phyloP scores from a whole-genome alignment of 92 coral and sea anemone genomes.

The Pocillopora meandrina region DNA sequence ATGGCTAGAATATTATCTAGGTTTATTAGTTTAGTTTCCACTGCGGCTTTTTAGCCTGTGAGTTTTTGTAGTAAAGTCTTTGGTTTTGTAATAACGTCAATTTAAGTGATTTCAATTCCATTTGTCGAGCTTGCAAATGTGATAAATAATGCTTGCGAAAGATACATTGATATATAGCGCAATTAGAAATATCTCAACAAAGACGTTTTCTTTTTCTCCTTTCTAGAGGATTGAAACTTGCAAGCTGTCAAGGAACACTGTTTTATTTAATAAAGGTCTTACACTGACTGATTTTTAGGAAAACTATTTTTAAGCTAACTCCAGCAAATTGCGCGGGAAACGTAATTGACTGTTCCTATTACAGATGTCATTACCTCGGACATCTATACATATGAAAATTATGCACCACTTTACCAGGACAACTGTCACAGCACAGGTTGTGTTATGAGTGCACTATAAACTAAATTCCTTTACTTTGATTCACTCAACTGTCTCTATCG shows the following conservation, averaged over 20 bases:
- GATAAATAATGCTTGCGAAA: conserved; percentile 14
- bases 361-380: conserved; percentile 20
- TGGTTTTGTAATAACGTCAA: conserved; percentile 24
- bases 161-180: conserved; percentile 38
- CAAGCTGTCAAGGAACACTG: background rate
- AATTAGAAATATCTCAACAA: background rate
- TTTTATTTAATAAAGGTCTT: background rate
- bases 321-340: background rate
- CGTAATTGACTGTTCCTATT: background rate
- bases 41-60: conserved; percentile 17
- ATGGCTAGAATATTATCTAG: conserved; percentile 56
- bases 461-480: conserved; percentile 29
- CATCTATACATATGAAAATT: conserved; percentile 21
- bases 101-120: conserved; percentile 18
- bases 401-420: background rate
- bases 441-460: background rate
- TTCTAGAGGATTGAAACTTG: background rate
- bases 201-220: background rate
- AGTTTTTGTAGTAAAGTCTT: conserved; percentile 28
- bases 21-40: conserved; percentile 47
- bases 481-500: background rate
- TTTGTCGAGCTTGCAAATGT: conserved; percentile 34
- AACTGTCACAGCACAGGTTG: conserved; percentile 19
- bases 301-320: background rate
- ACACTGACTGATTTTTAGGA: background rate